Conservation (phyloP, 2,113 vertebrate genomes). For the Scalopus aquaticus region DNA sequence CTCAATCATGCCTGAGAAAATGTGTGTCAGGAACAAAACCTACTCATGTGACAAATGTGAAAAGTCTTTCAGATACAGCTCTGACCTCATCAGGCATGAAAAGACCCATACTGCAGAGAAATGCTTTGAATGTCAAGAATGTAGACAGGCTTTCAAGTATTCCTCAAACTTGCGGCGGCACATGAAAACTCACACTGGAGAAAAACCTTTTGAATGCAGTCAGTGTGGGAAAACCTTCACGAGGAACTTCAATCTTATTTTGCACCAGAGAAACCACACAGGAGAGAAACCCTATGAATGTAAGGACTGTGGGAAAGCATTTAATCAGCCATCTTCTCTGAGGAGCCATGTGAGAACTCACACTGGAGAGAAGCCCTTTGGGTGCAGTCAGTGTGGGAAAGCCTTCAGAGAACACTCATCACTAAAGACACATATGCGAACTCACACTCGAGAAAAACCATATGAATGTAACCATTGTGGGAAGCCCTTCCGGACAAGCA, state of each 20-base stretch:
- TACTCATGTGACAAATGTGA: constrained; percentile 25
- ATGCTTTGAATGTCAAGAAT: constrained; percentile 60
- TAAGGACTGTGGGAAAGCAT: constrained; percentile 65
- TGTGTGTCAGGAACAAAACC: background rate
- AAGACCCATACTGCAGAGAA: constrained; percentile 54
- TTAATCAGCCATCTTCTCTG: constrained; percentile 63
- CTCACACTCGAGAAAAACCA: constrained; percentile 75
- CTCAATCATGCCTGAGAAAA: background rate
- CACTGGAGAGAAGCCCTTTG: constrained; percentile 75
- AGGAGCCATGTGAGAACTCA: constrained; percentile 69
- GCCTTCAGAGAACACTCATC: constrained; percentile 75
- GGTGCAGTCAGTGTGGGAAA: constrained; percentile 69
- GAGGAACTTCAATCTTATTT: constrained; percentile 70
- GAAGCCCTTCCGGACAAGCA: constrained; percentile 72
- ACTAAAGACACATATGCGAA: constrained; percentile 70
- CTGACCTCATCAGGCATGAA: constrained; percentile 38
- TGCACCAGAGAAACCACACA: constrained; percentile 68
- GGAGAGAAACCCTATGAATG: constrained; percentile 73
- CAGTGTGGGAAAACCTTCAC: constrained; percentile 77
- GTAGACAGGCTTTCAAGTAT: constrained; percentile 64
- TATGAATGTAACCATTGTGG: constrained; percentile 74
- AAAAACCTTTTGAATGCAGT: constrained; percentile 67
- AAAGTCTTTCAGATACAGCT: constrained; percentile 57
- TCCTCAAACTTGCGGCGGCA: constrained; percentile 62
- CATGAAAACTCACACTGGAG: constrained; percentile 30